Conservation (phyloP, 2,113 vertebrate genomes). For the Nannospalax galili region DNA sequence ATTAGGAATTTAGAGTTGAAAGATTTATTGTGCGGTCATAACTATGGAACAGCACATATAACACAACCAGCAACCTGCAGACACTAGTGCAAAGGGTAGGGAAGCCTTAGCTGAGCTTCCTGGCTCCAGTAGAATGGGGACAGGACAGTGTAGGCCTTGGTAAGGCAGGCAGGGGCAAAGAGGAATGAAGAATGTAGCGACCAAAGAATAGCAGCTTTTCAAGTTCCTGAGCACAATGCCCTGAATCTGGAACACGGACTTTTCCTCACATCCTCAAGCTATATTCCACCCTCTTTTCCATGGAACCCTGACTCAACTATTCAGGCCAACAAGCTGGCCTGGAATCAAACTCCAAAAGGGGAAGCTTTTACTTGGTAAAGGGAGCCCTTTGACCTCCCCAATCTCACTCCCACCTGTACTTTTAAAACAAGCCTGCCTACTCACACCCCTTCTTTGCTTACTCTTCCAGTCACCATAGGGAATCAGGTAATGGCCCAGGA, state of each 20-base stretch:
- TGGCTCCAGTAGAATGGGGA: neutral
- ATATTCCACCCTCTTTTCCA: neutral
- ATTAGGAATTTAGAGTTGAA: conserved; percentile 64
- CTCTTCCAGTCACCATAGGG: neutral
- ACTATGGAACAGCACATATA: conserved; percentile 64
- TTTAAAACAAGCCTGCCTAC: neutral
- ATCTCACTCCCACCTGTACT: neutral
- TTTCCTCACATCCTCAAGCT: conserved; percentile 17
- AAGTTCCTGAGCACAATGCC: conserved; percentile 79
- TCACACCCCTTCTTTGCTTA: neutral
- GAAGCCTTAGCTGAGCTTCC: conserved; percentile 15
- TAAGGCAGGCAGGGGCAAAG: conserved; percentile 23
- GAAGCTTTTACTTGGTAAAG: neutral
- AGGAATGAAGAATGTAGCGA: conserved; percentile 35
- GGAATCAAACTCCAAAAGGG: neutral
- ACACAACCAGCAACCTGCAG: conserved; percentile 69
- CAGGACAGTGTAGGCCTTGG: neutral
- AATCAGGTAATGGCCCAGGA: neutral
- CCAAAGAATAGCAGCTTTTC: conserved; percentile 64
- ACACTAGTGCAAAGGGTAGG: conserved; percentile 45
- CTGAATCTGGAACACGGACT: conserved; percentile 25
- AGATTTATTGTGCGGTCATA: conserved; percentile 71
- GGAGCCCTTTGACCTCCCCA: neutral
- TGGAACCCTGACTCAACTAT: neutral
- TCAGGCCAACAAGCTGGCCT: neutral